phyloP scores from a whole-genome alignment of 2,888 invertebrate species.

The Trissonchulus sp. region DNA sequence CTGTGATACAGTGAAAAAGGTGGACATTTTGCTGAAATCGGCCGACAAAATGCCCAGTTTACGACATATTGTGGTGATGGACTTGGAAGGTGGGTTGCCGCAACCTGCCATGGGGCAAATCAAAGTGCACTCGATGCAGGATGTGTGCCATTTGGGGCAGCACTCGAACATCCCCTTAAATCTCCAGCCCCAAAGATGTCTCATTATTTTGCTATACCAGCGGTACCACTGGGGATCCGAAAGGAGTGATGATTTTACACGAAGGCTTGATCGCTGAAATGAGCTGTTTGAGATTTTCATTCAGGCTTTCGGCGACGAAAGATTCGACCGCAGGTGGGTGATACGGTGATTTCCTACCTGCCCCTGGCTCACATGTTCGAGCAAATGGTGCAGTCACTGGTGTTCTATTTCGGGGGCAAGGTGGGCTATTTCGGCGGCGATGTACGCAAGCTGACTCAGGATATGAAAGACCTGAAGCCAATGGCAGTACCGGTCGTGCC shows the following conservation, averaged over 20 bases:
- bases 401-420: slow-evolving; percentile 64
- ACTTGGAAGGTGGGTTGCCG: too few relatives aligned
- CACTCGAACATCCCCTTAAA: slow-evolving; percentile 31
- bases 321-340: slow-evolving; percentile 30
- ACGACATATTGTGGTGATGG: too few relatives aligned
- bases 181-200: slow-evolving; percentile 52
- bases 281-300: slow-evolving; percentile 20
- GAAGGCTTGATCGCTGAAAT: slow-evolving; percentile 73
- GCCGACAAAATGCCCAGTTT: too few relatives aligned
- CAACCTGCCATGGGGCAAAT: not conserved
- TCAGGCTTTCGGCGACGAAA: not conserved
- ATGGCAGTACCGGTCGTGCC: slow-evolving; percentile 94
- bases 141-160: slow-evolving; percentile 20
- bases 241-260: slow-evolving; percentile 93
- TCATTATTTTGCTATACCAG: slow-evolving; percentile 53
- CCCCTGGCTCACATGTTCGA: slow-evolving; percentile 97
- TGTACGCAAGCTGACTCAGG: slow-evolving; percentile 68
- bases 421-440: slow-evolving; percentile 92
- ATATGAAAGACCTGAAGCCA: slow-evolving; percentile 80
- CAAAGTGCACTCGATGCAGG: slow-evolving; percentile 20
- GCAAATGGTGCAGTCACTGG: slow-evolving; percentile 57
- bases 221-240: slow-evolving; percentile 82
- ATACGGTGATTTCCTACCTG: slow-evolving; percentile 72
- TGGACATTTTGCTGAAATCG: too few relatives aligned
- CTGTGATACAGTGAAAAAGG: too few relatives aligned